These are phyloP conservation scores for Ascidia mentula DNA, from an alignment of 23 tunicate genomes.

Conservation along the genomic window DNA sequence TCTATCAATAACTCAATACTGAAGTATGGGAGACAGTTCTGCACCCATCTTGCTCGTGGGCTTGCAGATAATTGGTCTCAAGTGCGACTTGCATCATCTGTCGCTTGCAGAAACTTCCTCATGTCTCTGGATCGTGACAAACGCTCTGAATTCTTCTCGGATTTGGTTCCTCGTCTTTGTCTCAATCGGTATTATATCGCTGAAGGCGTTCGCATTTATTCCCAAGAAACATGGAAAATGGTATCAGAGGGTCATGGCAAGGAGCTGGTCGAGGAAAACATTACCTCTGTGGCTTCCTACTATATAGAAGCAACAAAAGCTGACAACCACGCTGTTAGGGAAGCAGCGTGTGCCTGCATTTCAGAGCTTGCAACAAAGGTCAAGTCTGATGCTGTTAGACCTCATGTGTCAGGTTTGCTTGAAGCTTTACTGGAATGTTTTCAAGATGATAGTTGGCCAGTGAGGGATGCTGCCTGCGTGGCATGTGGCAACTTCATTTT, in stretches of 20 bases:
- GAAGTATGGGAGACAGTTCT: constrained; percentile 61
- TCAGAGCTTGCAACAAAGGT: constrained; percentile 83
- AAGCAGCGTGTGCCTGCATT: constrained; percentile 98
- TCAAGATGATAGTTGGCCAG: constrained; percentile 98
- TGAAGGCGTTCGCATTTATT: constrained; percentile 85
- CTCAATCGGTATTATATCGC: constrained; percentile 91
- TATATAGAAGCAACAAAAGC: constrained; percentile 76
- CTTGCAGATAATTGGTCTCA: constrained; percentile 97
- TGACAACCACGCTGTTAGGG: constrained; percentile 95
- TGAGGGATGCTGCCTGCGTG: constrained; percentile 93
- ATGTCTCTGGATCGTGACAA: constrained; percentile 24
- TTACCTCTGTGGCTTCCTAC: constrained; percentile 54
- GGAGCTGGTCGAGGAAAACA: constrained; percentile 73
- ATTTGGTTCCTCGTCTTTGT: constrained; percentile 73
- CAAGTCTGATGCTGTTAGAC: constrained; percentile 17
- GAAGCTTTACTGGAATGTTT: constrained; percentile 72
- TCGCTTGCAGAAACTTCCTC: constrained; percentile 69
- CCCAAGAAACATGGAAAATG: constrained; percentile 81
- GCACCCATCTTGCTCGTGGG: constrained; percentile 59
- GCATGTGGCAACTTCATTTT: constrained; percentile 90
- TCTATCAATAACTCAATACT: constrained; percentile 22
- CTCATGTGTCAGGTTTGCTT: constrained; percentile 29
- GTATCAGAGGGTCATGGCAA: constrained; percentile 65
- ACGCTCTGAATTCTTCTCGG: constrained; percentile 34
- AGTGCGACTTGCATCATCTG: constrained; percentile 90